A percentile compares a stretch with the other conserved stretches of the same genome.
Evolutionary conservation across 2,888 invertebrate species (phyloP).

Genomic region (Allolobophora icterica): DNA sequence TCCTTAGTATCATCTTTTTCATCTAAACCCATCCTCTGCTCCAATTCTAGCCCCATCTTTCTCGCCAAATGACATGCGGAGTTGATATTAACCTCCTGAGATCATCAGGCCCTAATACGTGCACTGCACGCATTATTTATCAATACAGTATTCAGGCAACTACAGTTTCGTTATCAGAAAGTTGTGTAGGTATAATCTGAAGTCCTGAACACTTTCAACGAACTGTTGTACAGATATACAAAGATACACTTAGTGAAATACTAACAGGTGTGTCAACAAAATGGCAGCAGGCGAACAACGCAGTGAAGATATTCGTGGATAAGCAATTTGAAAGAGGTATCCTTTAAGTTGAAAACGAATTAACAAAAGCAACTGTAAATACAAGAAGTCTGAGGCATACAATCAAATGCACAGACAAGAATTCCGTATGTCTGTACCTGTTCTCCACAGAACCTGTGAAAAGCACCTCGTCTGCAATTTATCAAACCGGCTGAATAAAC

Average conservation of each 20-base stretch:
- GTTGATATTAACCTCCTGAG: background rate
- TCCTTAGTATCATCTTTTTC: background rate
- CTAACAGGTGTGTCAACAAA: too few relatives aligned
- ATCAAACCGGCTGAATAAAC: background rate
- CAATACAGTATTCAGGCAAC: background rate
- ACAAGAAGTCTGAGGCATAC: too few relatives aligned
- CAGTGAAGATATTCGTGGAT: too few relatives aligned
- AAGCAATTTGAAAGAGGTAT: too few relatives aligned
- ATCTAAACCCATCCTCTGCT: background rate
- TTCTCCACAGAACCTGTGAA: background rate
- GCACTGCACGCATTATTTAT: background rate
- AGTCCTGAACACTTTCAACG: background rate
- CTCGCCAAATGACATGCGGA: background rate
- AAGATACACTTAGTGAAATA: too few relatives aligned
- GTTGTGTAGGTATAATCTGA: background rate
- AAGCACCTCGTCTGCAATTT: background rate
- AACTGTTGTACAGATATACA: background rate
- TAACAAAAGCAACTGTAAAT: too few relatives aligned
- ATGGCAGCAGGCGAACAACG: too few relatives aligned
- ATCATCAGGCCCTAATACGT: background rate
- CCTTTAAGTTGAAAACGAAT: too few relatives aligned
- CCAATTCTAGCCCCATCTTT: background rate
- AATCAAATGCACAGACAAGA: too few relatives aligned
- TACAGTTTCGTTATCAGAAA: background rate
- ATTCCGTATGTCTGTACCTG: background rate